These are phyloP conservation scores for Tethya wilhelma DNA, from an alignment of 37 sponge, comb jelly and placozoan genomes.

Conservation along the genomic window DNA sequence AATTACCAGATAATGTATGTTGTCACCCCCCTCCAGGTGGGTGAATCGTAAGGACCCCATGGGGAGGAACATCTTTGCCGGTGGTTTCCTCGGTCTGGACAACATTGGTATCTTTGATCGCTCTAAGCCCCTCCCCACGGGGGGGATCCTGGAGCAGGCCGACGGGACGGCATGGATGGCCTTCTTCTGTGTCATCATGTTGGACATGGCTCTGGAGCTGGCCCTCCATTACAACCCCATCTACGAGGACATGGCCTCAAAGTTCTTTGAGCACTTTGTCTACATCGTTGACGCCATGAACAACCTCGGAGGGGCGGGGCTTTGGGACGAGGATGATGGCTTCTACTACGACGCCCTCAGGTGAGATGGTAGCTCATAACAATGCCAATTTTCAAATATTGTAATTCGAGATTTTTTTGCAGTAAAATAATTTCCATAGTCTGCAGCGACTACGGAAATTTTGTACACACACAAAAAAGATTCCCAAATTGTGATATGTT, in stretches of 20 bases:
- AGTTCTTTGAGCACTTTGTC: slow-evolving; percentile 98
- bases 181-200: slow-evolving; percentile 93
- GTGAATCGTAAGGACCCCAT: slow-evolving; percentile 94
- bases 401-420: too few species aligned
- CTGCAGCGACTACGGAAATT: background rate
- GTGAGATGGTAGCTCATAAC: too few species aligned
- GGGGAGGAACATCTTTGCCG: slow-evolving; percentile 95
- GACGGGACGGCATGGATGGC: slow-evolving; percentile 99
- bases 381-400: too few species aligned
- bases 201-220: slow-evolving; percentile 93
- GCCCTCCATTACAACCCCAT: slow-evolving; percentile 80
- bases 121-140: slow-evolving; percentile 91
- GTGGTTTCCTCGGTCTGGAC: slow-evolving; percentile 95
- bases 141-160: slow-evolving; percentile 91
- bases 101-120: slow-evolving; percentile 98
- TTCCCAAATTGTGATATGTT: too few species aligned
- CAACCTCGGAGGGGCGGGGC: slow-evolving; percentile 78
- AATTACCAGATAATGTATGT: slow-evolving; percentile 2
- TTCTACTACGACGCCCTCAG: slow-evolving; percentile 94
- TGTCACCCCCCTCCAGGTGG: slow-evolving; percentile 80
- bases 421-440: too few species aligned
- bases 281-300: slow-evolving; percentile 95
- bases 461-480: background rate
- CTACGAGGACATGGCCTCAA: slow-evolving; percentile 98
- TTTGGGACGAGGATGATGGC: slow-evolving; percentile 94